Evolutionary conservation across 2,797 vertebrate species (phyloP).

Genomic region (Onychomys arenicola): DNA sequence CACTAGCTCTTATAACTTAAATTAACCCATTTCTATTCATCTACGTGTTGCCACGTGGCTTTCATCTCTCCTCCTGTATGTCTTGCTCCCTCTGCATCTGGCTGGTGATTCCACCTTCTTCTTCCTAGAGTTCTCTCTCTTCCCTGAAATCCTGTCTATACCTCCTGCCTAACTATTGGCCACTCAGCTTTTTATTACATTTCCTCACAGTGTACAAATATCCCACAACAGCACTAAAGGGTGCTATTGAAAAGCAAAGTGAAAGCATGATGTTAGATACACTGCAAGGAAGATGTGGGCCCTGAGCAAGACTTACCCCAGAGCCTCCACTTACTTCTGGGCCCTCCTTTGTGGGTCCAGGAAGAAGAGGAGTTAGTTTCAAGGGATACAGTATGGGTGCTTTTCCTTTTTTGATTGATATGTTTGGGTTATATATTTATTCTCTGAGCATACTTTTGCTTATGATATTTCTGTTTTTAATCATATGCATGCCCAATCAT

Average conservation of each 20-base stretch:
- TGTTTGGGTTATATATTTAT: background rate
- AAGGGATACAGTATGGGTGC: background rate
- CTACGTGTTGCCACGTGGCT: background rate
- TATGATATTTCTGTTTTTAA: background rate
- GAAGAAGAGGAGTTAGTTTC: background rate
- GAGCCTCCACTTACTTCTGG: background rate
- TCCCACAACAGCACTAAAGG: background rate
- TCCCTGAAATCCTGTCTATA: background rate
- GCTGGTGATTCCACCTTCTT: background rate
- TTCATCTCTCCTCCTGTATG: background rate
- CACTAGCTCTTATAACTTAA: background rate
- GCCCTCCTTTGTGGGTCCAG: background rate
- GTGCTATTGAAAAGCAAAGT: background rate
- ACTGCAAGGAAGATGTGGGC: background rate
- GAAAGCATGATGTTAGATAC: background rate
- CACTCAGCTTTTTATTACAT: background rate
- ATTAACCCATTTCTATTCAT: background rate
- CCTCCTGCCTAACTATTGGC: background rate
- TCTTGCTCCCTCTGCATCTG: background rate
- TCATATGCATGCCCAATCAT: background rate
- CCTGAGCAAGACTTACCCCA: background rate
- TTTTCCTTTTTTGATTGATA: background rate
- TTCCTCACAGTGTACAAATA: background rate
- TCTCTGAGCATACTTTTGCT: background rate
- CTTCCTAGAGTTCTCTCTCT: background rate